Evolutionary conservation across 2,888 invertebrate species (phyloP).

Genomic region (Drosophila niveifrons): DNA sequence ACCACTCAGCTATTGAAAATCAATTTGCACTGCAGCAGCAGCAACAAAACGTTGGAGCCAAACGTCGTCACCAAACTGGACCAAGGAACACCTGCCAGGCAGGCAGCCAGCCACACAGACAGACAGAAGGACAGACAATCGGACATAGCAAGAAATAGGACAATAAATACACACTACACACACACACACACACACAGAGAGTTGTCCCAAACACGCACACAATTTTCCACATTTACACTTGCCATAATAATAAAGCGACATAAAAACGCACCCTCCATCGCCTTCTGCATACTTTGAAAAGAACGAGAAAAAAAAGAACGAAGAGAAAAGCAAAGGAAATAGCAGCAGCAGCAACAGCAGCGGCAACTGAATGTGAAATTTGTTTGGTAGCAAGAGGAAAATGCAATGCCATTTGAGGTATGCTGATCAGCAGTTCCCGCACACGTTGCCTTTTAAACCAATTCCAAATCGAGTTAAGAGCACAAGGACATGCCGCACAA

Average conservation of each 20-base stretch:
- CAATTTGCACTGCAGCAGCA: constrained; percentile 74
- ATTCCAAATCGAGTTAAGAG: constrained; percentile 78
- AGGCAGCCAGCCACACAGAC: constrained; percentile 8
- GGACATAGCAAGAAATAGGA: constrained; percentile 56
- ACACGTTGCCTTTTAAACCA: constrained; percentile 72
- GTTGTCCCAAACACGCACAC: constrained; percentile 37
- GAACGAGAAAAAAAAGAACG: background rate
- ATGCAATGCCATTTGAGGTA: constrained; percentile 68
- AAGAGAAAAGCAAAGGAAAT: constrained; percentile 13
- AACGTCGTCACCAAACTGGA: constrained; percentile 38
- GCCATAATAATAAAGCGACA: constrained; percentile 77
- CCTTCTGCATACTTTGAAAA: background rate
- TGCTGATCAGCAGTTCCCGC: constrained; percentile 72
- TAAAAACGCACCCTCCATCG: constrained; percentile 38
- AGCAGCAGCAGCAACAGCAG: constrained; percentile 20
- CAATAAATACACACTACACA: constrained; percentile 51
- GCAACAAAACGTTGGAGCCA: constrained; percentile 9
- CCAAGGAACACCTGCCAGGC: constrained; percentile 44
- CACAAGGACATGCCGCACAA: constrained; percentile 58
- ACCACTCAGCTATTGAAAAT: constrained; percentile 83
- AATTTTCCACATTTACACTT: constrained; percentile 77
- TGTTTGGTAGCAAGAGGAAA: constrained; percentile 43
- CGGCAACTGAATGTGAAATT: constrained; percentile 50
- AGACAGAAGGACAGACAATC: constrained; percentile 7
- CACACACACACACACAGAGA: constrained; percentile 34